Percentiles rank a stretch among this genome's conserved stretches.
phyloP scores from a whole-genome alignment of 2,797 vertebrate genomes.

The Cephalopachus bancanus region DNA sequence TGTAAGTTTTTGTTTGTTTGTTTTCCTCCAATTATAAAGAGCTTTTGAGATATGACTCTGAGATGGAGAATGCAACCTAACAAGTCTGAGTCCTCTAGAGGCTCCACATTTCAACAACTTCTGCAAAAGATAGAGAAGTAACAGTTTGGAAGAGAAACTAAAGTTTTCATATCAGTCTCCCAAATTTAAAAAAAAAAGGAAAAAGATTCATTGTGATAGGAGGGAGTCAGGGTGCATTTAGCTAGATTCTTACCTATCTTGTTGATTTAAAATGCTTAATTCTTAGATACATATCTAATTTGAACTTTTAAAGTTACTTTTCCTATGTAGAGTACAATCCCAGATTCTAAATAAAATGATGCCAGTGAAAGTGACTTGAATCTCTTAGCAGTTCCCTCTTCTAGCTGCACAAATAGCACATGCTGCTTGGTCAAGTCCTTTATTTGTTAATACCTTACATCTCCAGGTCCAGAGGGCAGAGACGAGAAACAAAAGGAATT shows the following conservation, averaged over 20 bases:
- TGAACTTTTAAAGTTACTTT: slow-evolving; percentile 15
- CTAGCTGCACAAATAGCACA: neutral
- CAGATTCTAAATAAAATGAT: neutral
- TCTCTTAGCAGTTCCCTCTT: neutral
- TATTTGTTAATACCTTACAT: neutral
- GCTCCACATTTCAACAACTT: neutral
- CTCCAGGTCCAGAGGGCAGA: neutral
- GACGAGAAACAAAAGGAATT: neutral
- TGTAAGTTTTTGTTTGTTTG: neutral
- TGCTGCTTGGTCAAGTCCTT: neutral
- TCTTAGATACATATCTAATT: neutral
- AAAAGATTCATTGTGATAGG: neutral
- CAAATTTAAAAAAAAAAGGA: neutral
- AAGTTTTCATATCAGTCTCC: neutral
- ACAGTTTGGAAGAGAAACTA: neutral
- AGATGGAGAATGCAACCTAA: neutral
- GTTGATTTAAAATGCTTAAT: neutral
- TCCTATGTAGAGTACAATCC: neutral
- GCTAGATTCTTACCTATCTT: neutral
- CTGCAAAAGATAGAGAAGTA: neutral
- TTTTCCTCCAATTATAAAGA: neutral
- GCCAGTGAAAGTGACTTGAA: neutral
- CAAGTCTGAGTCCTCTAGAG: neutral
- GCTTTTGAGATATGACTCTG: neutral
- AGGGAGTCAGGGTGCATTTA: neutral